A percentile compares a stretch with the other conserved stretches of the same genome.
These are phyloP conservation scores for Rhinichthys osculus DNA, from an alignment of 2,797 vertebrate genomes.

Conservation along the genomic window DNA sequence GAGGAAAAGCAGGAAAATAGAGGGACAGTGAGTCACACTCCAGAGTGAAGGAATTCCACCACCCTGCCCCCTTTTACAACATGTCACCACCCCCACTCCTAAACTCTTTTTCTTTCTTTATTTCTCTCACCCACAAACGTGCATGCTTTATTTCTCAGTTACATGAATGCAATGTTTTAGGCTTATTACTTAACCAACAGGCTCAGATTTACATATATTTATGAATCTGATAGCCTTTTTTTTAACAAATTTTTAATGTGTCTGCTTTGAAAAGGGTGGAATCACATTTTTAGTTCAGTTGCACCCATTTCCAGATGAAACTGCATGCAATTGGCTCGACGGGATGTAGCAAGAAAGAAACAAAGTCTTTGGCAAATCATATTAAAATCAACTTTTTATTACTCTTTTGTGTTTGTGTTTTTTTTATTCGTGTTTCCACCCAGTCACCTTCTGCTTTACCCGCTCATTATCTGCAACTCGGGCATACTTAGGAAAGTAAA, in stretches of 20 bases:
- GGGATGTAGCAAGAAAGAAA: not conserved
- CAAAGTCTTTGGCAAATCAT: not conserved
- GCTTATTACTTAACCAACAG: not conserved
- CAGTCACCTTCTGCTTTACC: not conserved
- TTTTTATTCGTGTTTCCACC: conserved; percentile 1
- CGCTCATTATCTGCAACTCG: conserved; percentile 14
- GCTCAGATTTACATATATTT: not conserved
- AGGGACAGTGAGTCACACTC: conserved; percentile 49
- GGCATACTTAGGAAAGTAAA: not conserved
- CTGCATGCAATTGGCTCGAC: not conserved
- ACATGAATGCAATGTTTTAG: not conserved
- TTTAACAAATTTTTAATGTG: not conserved
- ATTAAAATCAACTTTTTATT: conserved; percentile 9
- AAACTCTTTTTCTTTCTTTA: not conserved
- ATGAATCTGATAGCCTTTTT: not conserved
- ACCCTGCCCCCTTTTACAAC: conserved; percentile 8
- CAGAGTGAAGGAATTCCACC: conserved; percentile 38
- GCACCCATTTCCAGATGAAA: conserved; percentile 12
- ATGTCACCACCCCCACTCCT: conserved; percentile 9
- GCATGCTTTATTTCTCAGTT: not conserved
- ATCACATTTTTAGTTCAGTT: not conserved
- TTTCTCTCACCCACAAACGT: not conserved
- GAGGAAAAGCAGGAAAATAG: conserved; percentile 24
- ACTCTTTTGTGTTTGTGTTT: conserved; percentile 37
- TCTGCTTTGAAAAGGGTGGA: not conserved